phyloP scores from a whole-genome alignment of 2,888 invertebrate species.

The Hyles lineata region DNA sequence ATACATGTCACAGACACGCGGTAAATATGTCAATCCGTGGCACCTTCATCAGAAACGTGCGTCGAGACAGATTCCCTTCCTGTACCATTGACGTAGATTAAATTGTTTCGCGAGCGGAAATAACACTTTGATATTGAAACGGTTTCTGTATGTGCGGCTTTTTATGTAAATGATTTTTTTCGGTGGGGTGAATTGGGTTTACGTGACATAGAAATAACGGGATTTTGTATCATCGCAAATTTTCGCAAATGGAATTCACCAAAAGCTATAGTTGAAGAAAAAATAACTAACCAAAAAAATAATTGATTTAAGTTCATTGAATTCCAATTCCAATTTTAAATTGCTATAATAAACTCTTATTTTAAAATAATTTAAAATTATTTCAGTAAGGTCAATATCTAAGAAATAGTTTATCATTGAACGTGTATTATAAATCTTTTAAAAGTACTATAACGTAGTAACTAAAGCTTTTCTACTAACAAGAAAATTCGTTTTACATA shows the following conservation, averaged over 20 bases:
- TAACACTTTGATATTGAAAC: not conserved
- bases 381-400: not conserved
- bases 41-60: slow-evolving; percentile 16
- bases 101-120: slow-evolving; percentile 18
- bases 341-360: too few relatives aligned
- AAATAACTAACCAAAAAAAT: too few relatives aligned
- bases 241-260: too few relatives aligned
- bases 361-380: too few relatives aligned
- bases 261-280: too few relatives aligned
- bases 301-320: too few relatives aligned
- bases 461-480: not conserved
- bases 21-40: slow-evolving; percentile 25
- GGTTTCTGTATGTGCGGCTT: not conserved
- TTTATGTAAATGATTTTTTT: not conserved
- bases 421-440: not conserved
- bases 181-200: not conserved
- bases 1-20: slow-evolving; percentile 13
- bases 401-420: not conserved
- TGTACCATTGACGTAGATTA: slow-evolving; percentile 20
- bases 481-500: slow-evolving; percentile 18
- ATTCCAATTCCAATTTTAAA: too few relatives aligned
- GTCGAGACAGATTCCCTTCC: slow-evolving; percentile 21
- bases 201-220: too few relatives aligned
- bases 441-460: not conserved
- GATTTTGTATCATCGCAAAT: too few relatives aligned